Evolutionary conservation across 2,797 vertebrate species (phyloP).

Genomic region (Falco novaeseelandiae): DNA sequence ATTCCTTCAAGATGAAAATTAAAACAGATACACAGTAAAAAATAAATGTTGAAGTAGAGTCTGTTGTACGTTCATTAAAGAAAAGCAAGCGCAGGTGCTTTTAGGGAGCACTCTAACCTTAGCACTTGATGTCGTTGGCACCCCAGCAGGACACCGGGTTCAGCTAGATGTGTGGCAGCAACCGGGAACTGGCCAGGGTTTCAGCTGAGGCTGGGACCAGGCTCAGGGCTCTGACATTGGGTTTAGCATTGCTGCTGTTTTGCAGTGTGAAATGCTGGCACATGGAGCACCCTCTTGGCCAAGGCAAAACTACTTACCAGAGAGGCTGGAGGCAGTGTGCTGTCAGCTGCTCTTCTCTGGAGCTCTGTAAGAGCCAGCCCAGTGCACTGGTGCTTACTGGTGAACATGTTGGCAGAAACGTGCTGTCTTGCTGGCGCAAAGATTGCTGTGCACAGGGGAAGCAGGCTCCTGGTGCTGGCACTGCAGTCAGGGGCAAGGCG

Average conservation of each 20-base stretch:
- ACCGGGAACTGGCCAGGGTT: no score
- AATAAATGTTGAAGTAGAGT: neutral
- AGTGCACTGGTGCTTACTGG: neutral
- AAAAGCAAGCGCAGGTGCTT: neutral
- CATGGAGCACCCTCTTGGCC: neutral
- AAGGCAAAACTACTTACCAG: neutral
- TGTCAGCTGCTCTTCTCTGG: neutral
- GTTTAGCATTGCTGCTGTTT: neutral
- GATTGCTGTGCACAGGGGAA: neutral
- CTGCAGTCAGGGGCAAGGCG: accelerated
- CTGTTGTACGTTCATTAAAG: neutral
- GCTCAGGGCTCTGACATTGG: neutral
- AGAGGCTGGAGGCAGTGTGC: neutral
- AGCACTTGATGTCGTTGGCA: accelerated
- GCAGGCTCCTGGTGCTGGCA: neutral
- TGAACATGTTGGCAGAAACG: neutral
- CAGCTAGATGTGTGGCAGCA: neutral
- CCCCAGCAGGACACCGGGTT: accelerated
- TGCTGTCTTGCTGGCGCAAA: neutral
- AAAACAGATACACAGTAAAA: neutral
- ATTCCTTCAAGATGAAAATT: neutral
- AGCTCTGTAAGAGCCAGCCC: neutral
- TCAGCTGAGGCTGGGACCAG: neutral
- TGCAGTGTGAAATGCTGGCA: neutral
- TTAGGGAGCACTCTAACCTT: neutral